phyloP scores from a whole-genome alignment of 2,797 vertebrate species.

The Malacoraja senta region DNA sequence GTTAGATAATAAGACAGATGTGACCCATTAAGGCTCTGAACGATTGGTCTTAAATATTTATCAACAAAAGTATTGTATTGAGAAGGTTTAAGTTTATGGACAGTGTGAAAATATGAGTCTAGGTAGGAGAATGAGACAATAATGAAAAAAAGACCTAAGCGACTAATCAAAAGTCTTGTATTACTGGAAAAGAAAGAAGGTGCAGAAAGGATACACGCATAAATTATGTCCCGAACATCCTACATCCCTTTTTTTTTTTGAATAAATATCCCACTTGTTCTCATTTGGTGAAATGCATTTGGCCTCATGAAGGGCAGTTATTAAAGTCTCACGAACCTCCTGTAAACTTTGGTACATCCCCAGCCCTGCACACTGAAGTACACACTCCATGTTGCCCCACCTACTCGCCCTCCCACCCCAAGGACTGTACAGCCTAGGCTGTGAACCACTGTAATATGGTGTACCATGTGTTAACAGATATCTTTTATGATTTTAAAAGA shows the following conservation, averaged over 20 bases:
- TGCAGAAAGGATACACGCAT: background rate
- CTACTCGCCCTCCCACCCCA: no score
- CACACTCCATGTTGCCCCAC: no score
- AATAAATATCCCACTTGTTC: no score
- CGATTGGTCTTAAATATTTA: slow-evolving; percentile 25
- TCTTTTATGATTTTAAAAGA: background rate
- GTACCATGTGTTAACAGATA: background rate
- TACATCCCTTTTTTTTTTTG: no score
- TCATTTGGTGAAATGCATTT: no score
- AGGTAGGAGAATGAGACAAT: background rate
- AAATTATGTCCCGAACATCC: background rate
- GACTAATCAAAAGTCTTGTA: background rate
- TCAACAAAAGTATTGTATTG: slow-evolving; percentile 12
- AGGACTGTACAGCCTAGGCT: no score
- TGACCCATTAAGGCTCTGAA: background rate
- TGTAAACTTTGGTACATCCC: no score
- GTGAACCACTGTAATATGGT: no score
- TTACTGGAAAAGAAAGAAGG: background rate
- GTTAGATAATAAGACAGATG: slow-evolving; percentile 29
- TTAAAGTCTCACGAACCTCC: no score
- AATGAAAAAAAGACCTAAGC: background rate
- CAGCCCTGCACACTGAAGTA: no score
- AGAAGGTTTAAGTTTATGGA: slow-evolving; percentile 5
- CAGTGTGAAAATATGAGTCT: background rate
- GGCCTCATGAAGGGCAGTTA: no score